Base-by-base conservation (phyloP, 2,888 invertebrate genomes). In the Caenorhabditis becei region DNA sequence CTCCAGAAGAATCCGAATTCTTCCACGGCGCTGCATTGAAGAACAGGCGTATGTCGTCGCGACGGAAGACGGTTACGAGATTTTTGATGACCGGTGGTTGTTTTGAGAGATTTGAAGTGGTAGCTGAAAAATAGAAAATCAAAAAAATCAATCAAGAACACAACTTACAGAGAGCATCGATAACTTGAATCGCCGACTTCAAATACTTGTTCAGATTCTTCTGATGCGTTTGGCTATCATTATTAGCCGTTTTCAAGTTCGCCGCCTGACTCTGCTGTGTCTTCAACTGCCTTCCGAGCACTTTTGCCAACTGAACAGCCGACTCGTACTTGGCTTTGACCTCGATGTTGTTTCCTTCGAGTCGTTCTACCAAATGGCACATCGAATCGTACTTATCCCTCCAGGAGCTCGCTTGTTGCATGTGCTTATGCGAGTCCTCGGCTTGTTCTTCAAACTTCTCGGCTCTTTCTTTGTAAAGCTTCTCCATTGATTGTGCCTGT, bases 381-480 rank as follows among this genome's bases (percentile, higher is more conserved):
- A 77, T 67, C n/a, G 47, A 14, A 20, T 80, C 77, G 61, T 80
- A 77, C 44, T 80, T 77, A 0, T 70, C 41, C 4, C 75, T 44
- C 70, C 70, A 80, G 8, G 56, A 24, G 20, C 61, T 77, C 11
- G 80, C 80, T 20, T 49, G 54, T 16, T 56, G 35, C 28, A 51
- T 47, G 67, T 79, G 79, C 10, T 69, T 44, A 16, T 80, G 70
- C 0, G 80, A 23, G 3, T 75, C 70, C 16, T 66, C 70, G 0
- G 69, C 72, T 20, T 70, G 41, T 20, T 58, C 54, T 37, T 65
- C 24, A 1, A 75, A 16, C 1, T 20, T 14, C 16, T 41, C 10
- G 0, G 47, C 4, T n/a, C 47, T 49, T 7, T 56, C 59, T 10
- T 58, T 53, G 23, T 69, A 44, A 8, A 49, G 61, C 7, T 80